phyloP scores from a whole-genome alignment of 2,113 vertebrate species.

The Panthera tigris region DNA sequence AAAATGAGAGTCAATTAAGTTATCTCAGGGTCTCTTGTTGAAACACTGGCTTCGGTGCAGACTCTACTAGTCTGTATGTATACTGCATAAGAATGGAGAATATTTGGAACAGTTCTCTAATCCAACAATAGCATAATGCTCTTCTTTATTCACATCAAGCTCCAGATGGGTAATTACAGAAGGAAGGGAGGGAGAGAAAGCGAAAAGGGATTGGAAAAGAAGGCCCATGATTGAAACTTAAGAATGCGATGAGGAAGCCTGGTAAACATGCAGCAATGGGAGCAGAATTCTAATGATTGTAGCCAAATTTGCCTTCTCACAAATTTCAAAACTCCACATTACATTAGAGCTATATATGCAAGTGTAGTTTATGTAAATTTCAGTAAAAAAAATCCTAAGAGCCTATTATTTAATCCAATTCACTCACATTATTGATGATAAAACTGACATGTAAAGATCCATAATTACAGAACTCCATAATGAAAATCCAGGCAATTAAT shows the following conservation, averaged over 20 bases:
- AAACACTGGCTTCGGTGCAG: not conserved
- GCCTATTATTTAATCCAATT: not conserved
- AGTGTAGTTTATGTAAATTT: not conserved
- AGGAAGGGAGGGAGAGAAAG: not conserved
- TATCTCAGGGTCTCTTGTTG: not conserved
- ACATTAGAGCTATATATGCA: not conserved
- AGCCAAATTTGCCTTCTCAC: not conserved
- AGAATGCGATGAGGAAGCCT: not conserved
- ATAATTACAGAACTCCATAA: not conserved
- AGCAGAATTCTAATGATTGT: not conserved
- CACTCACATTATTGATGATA: not conserved
- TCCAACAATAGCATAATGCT: not conserved
- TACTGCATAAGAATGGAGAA: not conserved
- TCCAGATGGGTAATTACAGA: not conserved
- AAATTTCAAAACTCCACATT: not conserved
- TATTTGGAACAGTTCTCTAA: not conserved
- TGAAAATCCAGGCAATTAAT: not conserved
- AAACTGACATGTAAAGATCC: not conserved
- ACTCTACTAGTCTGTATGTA: not conserved
- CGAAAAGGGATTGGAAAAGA: not conserved
- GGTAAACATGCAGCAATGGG: not conserved
- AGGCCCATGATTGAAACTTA: not conserved
- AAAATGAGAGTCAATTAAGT: not conserved
- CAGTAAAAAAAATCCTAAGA: not conserved
- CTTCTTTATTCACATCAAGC: not conserved